Conservation (phyloP, 2,888 invertebrate species). For the Marronus borbonicus region DNA sequence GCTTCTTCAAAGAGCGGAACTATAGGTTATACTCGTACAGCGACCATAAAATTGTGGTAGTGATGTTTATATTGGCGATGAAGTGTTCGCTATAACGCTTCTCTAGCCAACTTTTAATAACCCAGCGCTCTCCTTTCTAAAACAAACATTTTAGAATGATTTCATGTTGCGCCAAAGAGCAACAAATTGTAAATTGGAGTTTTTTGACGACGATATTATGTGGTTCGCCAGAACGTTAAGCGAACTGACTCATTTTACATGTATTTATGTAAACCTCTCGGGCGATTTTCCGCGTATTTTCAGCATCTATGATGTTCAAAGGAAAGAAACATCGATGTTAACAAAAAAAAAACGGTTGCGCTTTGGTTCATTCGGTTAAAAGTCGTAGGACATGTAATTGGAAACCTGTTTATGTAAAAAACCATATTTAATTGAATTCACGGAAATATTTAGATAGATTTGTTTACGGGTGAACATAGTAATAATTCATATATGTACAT, state of each 20-base stretch:
- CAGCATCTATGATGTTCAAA: background rate
- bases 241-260: background rate
- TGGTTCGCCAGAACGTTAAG: background rate
- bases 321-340: background rate
- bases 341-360: background rate
- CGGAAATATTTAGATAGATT: no score
- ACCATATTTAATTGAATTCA: no score
- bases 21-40: constrained; percentile 5
- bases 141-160: constrained; percentile 26
- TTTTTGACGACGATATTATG: constrained; percentile 4
- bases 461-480: no score
- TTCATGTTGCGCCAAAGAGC: constrained; percentile 14
- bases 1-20: background rate
- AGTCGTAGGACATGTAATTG: no score
- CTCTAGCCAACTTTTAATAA: constrained; percentile 12
- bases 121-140: constrained; percentile 9
- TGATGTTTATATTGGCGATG: constrained; percentile 25
- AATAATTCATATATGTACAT: no score
- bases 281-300: constrained; percentile 26
- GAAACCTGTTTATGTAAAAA: no score
- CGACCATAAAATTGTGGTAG: background rate
- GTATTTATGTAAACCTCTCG: constrained; percentile 4
- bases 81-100: constrained; percentile 6
- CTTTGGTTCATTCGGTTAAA: constrained; percentile 4
- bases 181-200: constrained; percentile 5